Base-by-base conservation (phyloP, 2,113 vertebrate genomes). In the Sterrhoptilus dennistouni region DNA sequence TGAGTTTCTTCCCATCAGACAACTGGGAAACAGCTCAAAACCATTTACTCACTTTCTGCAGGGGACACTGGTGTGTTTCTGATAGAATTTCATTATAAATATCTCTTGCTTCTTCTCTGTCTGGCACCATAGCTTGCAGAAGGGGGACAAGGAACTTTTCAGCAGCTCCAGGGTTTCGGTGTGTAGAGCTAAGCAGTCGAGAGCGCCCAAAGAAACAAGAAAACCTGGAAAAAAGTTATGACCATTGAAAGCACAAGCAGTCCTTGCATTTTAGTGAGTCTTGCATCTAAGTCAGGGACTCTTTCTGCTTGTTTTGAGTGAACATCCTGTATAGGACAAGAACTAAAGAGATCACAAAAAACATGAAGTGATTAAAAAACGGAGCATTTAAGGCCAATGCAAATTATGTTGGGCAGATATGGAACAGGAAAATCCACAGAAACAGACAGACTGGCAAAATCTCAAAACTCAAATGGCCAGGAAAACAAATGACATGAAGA, bases 51-150 rank as follows among this genome's bases (percentile, higher is more conserved):
- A 99, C 99, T 97, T 98, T 96, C 24, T 95, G 94, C 40, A 99
- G 92, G 20, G 98, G 98, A 97, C 99, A 99, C 5, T 65, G 92
- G 94, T 99, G 99, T 27, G 57, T 90, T 70, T 98, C 87, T 45
- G 97, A 97, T 63, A 99, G 63, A 97, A 99, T 99, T 97, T 99
- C 99, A 36, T 78, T 92, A 94, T 98, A 98, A 72, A 99, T 97
- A 82, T 99, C 98, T 94, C 99, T 98, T 36, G 83, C 40, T 69
- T 78, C 36, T 28, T 83, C 45, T 47, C 38, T 61, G 5, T 47
- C 33, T 36, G 95, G 53, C 35, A 77, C 40, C 66, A 92, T 12
- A 49, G 78, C 49, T 33, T 93, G 86, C 53, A 96, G 88, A 77
- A 96, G 52, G 27, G 95, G 97, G 44, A 35, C 59, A 80, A 97